A percentile compares a stretch with the other conserved stretches of the same genome.
phyloP scores from a whole-genome alignment of 2,113 vertebrate species.

The Phrynosoma platyrhinos region DNA sequence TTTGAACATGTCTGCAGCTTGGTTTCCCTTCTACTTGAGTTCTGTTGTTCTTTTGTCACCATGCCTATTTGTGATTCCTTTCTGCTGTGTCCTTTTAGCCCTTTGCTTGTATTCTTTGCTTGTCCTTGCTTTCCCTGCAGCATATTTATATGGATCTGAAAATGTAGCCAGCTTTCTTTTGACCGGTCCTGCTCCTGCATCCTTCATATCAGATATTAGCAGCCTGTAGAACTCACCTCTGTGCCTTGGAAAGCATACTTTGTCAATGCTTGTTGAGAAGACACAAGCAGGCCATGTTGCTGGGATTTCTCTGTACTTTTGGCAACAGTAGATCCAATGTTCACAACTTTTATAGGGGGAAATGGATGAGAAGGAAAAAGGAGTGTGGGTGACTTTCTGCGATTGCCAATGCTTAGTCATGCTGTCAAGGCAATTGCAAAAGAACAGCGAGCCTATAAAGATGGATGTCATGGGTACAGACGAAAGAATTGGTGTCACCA shows the following conservation, averaged over 20 bases:
- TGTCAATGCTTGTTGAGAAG: neutral
- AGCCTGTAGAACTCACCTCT: neutral
- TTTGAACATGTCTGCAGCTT: no score
- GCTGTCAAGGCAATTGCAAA: neutral
- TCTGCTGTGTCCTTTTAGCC: no score
- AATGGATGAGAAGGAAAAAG: neutral
- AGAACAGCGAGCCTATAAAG: neutral
- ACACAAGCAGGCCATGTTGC: neutral
- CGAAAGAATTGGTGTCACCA: neutral
- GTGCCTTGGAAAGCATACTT: neutral
- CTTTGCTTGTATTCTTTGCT: no score
- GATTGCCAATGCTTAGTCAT: no score
- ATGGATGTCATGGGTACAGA: conserved; percentile 17
- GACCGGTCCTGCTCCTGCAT: neutral
- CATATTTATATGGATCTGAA: no score
- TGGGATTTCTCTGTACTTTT: neutral
- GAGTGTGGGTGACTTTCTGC: neutral
- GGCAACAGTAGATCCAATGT: no score
- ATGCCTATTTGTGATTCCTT: no score
- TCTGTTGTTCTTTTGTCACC: no score
- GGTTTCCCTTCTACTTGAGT: no score
- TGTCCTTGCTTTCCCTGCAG: neutral
- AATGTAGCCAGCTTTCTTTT: neutral
- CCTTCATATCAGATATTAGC: neutral
- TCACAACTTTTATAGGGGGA: neutral